Conservation (phyloP, 2,797 vertebrate species). For the Tokudaia tokunoshimensis region DNA sequence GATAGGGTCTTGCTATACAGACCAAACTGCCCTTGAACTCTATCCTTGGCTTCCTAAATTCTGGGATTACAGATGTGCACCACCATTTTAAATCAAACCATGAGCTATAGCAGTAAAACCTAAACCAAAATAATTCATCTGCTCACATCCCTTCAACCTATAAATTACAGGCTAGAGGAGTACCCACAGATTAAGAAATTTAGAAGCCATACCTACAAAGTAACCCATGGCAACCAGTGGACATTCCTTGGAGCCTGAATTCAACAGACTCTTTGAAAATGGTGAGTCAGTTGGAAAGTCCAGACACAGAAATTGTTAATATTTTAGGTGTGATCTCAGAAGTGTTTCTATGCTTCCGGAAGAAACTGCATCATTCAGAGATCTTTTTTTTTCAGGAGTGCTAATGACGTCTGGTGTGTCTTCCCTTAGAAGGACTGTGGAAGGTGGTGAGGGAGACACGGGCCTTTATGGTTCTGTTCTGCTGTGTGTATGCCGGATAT, state of each 20-base stretch:
- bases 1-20: not conserved
- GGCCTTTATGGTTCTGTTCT: rapidly evolving
- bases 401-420: not conserved
- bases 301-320: not conserved
- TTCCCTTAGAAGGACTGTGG: not conserved
- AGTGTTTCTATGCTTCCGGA: not conserved
- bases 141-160: not conserved
- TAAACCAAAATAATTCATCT: not conserved
- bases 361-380: not conserved
- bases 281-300: not conserved
- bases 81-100: not conserved
- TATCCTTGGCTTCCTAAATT: not conserved
- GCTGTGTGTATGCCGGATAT: rapidly evolving
- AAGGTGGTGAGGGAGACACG: rapidly evolving
- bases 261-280: not conserved
- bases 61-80: not conserved
- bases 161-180: not conserved
- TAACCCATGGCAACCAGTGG: not conserved
- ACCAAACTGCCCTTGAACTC: not conserved
- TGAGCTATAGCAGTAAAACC: not conserved
- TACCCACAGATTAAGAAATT: not conserved
- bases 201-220: not conserved
- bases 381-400: not conserved
- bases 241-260: not conserved
- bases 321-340: not conserved